Base-by-base conservation (phyloP, 2,888 invertebrate species). In the Geotrupes spiniger region DNA sequence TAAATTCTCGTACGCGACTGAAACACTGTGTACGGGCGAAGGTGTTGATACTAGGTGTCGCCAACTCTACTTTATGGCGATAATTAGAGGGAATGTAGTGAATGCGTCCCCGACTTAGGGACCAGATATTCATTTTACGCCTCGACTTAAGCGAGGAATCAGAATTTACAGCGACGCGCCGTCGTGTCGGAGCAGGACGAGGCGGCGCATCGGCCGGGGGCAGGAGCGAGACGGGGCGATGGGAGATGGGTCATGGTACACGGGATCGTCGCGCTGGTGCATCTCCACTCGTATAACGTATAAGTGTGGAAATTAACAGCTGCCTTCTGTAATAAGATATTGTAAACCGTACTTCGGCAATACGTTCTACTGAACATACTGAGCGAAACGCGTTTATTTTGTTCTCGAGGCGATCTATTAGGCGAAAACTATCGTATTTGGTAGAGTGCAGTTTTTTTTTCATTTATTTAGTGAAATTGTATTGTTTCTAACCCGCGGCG, bases 311-410 rank as follows among this genome's bases (percentile, higher is more conserved):
- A 66, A 65, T 65, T 65, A 65, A 66, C 66, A 64, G 63, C 63
- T 59, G 58, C 63, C 60, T 61, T 58, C 57, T 58, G 65, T 66
- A 66, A 68, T 66, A 65, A 66, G 64, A 68, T 68, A 68, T 62
- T 63, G 64, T 61, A 59, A 49, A 51, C 46, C 52, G 54, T 57
- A 45, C 50, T 40, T 44, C n/a, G 42, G 49, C 49, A 42, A 45
- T 27, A 37, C 46, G 52, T 51, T 51, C 46, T 27, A 47, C 47
- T 46, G 44, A 46, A 41, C 44, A 44, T 45, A 50, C 42, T 42
- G 41, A 46, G 45, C 57, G 59, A 63, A 64, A 64, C 65, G 63
- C 64, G 64, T 63, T 66, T 65, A 58, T 59, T 60, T 56, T 54
- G 57, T 53, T 61, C 61, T 60, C 51, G 49, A 52, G 61, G 62